Evolutionary conservation across 2,888 invertebrate genomes (phyloP).

Genomic region (Sphaerophoria rueppellii): DNA sequence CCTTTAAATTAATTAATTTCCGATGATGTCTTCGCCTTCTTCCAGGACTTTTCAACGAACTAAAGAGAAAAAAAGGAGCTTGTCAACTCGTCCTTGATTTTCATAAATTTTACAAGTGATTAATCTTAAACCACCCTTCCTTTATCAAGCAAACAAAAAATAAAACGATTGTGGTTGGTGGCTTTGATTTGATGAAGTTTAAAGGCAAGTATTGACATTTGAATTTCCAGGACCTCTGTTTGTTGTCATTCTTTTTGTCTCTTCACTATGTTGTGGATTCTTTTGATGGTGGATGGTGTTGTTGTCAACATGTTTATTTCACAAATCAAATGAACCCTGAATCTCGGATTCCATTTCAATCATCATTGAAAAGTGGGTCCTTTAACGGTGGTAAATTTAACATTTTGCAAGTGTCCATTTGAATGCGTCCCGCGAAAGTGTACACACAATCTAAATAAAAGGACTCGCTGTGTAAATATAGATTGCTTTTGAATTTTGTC

Average conservation of each 20-base stretch:
- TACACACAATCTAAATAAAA: slow-evolving; percentile 53
- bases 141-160: slow-evolving; percentile 50
- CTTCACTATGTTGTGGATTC: background rate
- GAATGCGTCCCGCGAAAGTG: slow-evolving; percentile 38
- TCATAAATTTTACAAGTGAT: slow-evolving; percentile 68
- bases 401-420: slow-evolving; percentile 52
- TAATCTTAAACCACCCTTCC: slow-evolving; percentile 43
- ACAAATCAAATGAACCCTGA: slow-evolving; percentile 68
- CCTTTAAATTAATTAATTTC: slow-evolving; percentile 71
- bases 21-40: slow-evolving; percentile 25
- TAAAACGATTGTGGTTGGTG: slow-evolving; percentile 22
- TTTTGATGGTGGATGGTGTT: background rate
- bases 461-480: slow-evolving; percentile 65
- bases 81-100: slow-evolving; percentile 15
- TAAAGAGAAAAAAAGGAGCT: background rate
- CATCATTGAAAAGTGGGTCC: too few species aligned
- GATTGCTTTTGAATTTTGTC: slow-evolving; percentile 66
- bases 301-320: slow-evolving; percentile 50
- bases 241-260: slow-evolving; percentile 12
- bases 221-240: slow-evolving; percentile 59
- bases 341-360: background rate
- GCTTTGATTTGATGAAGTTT: slow-evolving; percentile 56
- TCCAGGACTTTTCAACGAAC: background rate
- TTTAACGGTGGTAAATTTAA: slow-evolving; percentile 7
- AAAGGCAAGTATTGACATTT: slow-evolving; percentile 65